These are phyloP conservation scores for Enchytraeus crypticus DNA, from an alignment of 2,888 invertebrate genomes.

Conservation along the genomic window DNA sequence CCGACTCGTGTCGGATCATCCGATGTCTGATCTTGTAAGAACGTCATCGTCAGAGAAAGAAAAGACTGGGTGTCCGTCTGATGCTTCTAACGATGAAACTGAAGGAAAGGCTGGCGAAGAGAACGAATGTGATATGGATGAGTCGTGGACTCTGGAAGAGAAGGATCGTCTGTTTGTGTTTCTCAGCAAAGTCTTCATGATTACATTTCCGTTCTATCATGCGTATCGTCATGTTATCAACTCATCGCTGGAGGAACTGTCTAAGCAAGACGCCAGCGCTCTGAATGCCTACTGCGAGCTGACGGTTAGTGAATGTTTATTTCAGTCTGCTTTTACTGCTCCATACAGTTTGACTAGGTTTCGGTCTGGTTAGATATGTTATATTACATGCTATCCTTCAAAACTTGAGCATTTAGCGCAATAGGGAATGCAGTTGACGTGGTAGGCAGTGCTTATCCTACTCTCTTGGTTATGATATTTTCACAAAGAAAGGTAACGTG, in stretches of 20 bases:
- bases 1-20: not conserved
- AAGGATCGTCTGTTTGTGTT: slow-evolving; percentile 79
- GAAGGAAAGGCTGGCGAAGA: not conserved
- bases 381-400: too few relatives aligned
- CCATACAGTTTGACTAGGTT: too few relatives aligned
- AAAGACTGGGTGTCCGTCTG: not conserved
- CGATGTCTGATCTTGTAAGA: not conserved
- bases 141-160: slow-evolving; percentile 67
- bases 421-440: too few relatives aligned
- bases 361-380: too few relatives aligned
- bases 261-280: slow-evolving; percentile 72
- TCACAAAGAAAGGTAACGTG: too few relatives aligned
- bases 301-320: slow-evolving; percentile 36
- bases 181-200: slow-evolving; percentile 74
- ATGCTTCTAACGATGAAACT: not conserved
- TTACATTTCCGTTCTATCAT: slow-evolving; percentile 68
- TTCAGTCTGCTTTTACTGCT: too few relatives aligned
- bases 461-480: too few relatives aligned
- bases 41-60: not conserved
- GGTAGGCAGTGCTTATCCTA: too few relatives aligned
- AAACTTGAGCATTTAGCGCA: too few relatives aligned
- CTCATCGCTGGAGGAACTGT: slow-evolving; percentile 69
- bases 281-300: slow-evolving; percentile 77
- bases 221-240: slow-evolving; percentile 74
- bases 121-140: too few relatives aligned